These are phyloP conservation scores for Seira ritae DNA, from an alignment of 2,888 invertebrate species.

Conservation along the genomic window DNA sequence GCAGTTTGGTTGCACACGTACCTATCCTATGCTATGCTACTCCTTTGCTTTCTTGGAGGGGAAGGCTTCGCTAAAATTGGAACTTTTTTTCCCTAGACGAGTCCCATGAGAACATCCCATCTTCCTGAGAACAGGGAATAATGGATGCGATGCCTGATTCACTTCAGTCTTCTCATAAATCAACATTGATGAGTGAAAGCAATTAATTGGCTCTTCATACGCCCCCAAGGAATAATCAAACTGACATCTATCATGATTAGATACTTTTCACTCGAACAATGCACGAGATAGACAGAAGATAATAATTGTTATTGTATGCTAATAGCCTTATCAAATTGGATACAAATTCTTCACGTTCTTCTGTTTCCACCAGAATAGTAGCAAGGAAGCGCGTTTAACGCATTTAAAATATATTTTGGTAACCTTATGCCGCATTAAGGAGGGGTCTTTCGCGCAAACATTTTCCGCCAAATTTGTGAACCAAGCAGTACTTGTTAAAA, in stretches of 20 bases:
- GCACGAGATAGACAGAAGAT: not conserved
- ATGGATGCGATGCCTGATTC: slow-evolving; percentile 26
- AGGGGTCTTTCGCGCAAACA: too few species aligned
- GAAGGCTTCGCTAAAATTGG: slow-evolving; percentile 6
- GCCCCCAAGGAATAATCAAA: slow-evolving; percentile 71
- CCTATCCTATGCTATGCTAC: not conserved
- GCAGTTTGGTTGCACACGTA: not conserved
- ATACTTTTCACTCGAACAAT: slow-evolving; percentile 19
- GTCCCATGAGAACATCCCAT: slow-evolving; percentile 5
- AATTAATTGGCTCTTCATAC: slow-evolving; percentile 72
- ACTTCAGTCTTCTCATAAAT: slow-evolving; percentile 70
- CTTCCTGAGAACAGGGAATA: not conserved
- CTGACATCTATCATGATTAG: slow-evolving; percentile 74
- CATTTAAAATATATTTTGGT: too few species aligned
- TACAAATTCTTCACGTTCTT: slow-evolving; percentile 30
- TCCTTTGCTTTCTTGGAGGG: not conserved
- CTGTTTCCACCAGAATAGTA: too few species aligned
- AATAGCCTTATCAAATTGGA: slow-evolving; percentile 7
- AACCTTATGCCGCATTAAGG: too few species aligned
- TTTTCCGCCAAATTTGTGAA: too few species aligned
- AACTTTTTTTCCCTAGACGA: slow-evolving; percentile 26
- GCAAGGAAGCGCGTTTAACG: too few species aligned
- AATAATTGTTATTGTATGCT: slow-evolving; percentile 11
- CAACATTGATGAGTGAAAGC: slow-evolving; percentile 74
- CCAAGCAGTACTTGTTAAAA: too few species aligned